Conservation (phyloP, 2,113 vertebrate species). For the Pristiophorus japonicus region DNA sequence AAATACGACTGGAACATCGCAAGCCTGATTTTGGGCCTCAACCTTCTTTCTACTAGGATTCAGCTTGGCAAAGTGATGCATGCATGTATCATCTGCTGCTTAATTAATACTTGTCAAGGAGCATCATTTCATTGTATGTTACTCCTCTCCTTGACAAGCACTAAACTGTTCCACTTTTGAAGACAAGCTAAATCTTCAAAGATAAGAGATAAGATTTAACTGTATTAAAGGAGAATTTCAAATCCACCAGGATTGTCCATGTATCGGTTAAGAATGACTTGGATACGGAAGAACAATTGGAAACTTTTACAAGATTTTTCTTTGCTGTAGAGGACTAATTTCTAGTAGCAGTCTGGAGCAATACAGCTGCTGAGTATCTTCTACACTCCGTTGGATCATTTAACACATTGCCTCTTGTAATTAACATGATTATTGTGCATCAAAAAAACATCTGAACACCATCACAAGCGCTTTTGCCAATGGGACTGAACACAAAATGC, state of each 20-base stretch:
- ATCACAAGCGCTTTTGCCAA: not conserved
- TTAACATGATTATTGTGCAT: constrained; percentile 13
- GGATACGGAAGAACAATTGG: not conserved
- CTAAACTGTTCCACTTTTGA: not conserved
- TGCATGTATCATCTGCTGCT: not conserved
- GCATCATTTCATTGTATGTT: not conserved
- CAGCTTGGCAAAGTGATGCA: not conserved
- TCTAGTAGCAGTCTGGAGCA: not conserved
- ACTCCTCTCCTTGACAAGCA: not conserved
- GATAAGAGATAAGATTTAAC: not conserved
- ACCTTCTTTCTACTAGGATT: not conserved
- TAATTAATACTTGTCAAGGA: not conserved
- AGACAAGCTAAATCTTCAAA: not conserved
- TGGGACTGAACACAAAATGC: not conserved
- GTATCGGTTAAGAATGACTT: not conserved
- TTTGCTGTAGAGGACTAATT: not conserved
- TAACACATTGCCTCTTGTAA: constrained; percentile 1
- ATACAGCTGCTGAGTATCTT: not conserved
- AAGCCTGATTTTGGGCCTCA: not conserved
- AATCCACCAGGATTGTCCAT: not conserved
- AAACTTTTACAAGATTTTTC: not conserved
- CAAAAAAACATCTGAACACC: constrained; percentile 1
- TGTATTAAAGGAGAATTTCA: not conserved
- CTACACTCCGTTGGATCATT: not conserved
- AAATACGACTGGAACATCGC: not conserved